A percentile compares a stretch with the other conserved stretches of the same genome.
These are phyloP conservation scores for Epsilonema sp. DNA, from an alignment of 2,888 invertebrate species.

Conservation along the genomic window DNA sequence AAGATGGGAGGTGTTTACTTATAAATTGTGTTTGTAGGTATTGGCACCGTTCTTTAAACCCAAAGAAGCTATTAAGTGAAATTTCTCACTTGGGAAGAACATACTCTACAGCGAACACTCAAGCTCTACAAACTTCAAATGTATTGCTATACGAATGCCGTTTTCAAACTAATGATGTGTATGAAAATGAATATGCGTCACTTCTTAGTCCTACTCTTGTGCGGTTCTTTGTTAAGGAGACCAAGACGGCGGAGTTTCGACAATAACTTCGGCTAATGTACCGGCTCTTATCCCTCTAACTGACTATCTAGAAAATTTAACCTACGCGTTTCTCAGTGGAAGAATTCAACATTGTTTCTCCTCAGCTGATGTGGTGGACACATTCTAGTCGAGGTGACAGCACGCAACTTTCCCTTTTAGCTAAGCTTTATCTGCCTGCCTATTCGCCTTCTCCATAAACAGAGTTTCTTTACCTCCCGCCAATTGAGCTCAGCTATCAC, in stretches of 20 bases:
- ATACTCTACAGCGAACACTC: slow-evolving; percentile 92
- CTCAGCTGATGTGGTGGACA: slow-evolving; percentile 77
- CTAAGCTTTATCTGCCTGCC: no score
- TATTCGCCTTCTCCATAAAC: no score
- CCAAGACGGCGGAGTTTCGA: slow-evolving; percentile 41
- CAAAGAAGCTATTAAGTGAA: slow-evolving; percentile 92
- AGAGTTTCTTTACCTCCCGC: no score
- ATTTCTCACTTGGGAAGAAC: slow-evolving; percentile 94
- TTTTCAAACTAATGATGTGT: background rate
- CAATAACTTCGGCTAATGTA: slow-evolving; percentile 35
- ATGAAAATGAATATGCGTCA: background rate
- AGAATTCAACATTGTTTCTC: slow-evolving; percentile 89
- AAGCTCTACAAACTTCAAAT: slow-evolving; percentile 75
- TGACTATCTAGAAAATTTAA: slow-evolving; percentile 62
- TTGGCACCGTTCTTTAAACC: slow-evolving; percentile 96
- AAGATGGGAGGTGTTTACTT: no score
- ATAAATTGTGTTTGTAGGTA: slow-evolving; percentile 44
- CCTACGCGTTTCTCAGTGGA: slow-evolving; percentile 71
- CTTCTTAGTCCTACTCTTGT: background rate
- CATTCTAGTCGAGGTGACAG: slow-evolving; percentile 61
- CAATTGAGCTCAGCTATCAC: no score
- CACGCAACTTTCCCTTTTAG: no score
- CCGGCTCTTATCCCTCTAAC: slow-evolving; percentile 29
- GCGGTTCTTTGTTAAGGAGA: slow-evolving; percentile 10
- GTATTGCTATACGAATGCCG: slow-evolving; percentile 29